Evolutionary conservation across 2,113 vertebrate genomes (phyloP).

Genomic region (Pagrus major): DNA sequence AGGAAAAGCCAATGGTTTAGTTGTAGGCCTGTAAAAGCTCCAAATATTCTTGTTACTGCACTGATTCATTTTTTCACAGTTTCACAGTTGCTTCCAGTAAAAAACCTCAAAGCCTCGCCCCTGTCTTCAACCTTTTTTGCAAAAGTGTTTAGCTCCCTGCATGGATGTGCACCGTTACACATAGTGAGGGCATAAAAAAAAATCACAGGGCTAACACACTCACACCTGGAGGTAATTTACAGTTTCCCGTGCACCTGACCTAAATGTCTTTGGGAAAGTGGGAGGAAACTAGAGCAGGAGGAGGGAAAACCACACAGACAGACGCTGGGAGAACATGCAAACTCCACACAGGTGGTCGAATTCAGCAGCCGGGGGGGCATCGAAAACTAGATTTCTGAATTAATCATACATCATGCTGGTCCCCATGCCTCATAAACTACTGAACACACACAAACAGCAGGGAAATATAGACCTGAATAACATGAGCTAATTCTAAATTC

Average conservation of each 20-base stretch:
- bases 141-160: background rate
- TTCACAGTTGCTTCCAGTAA: background rate
- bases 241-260: slow-evolving; percentile 5
- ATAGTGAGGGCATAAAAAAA: background rate
- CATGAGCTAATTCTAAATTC: background rate
- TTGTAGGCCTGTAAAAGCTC: background rate
- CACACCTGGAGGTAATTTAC: background rate
- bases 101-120: background rate
- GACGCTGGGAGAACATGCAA: background rate
- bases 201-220: background rate
- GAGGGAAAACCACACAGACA: background rate
- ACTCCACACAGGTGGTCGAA: background rate
- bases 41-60: background rate
- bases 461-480: background rate
- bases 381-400: background rate
- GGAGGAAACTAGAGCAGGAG: slow-evolving; percentile 11
- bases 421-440: background rate
- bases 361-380: background rate
- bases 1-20: background rate
- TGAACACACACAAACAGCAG: background rate
- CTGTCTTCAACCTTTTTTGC: background rate
- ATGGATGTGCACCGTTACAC: background rate
- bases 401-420: background rate
- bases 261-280: slow-evolving; percentile 11
- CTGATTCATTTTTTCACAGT: background rate